Evolutionary conservation across 1,140 invertebrate genomes (phyloP), one percentile per base, ranked within the genome.

Genomic region (Bombyx mandarina): DNA sequence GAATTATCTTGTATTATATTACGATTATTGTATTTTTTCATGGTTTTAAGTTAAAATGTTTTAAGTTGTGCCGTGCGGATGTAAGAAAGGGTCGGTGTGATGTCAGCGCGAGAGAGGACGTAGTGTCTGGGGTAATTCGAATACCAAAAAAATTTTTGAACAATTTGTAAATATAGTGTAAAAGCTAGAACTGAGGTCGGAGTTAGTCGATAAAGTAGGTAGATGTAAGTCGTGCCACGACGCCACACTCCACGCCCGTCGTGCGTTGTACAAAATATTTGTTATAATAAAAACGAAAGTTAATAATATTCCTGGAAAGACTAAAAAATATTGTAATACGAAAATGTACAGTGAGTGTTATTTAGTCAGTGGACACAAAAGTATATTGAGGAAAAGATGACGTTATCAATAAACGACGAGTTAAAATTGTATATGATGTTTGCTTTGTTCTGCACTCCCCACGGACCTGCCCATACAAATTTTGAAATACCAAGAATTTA

Each of bases 341-440:
- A 83, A 82, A 83, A 79, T 86, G 82, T 87, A 86, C 82, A 87
- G 84, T 85, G 82, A 83, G 82, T 87, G 82, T 87, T 87, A 86
- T 82, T 79, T 87, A 87, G 84, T 83, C 82, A 84, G 75, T 85
- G 82, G 81, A 84, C 82, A 86, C 82, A 83, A 86, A 82, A 78
- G 65, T 86, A 87, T 87, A 87, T 87, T 82, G 81, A 83, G 81
- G 67, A 79, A 74, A 77, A 83, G 68, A 79, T 79, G 74, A 85
- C 82, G 77, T 84, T 87, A 84, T 82, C 75, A 87, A 84, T 85
- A 87, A 87, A 85, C 78, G 77, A 82, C 76, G 79, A 76, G 83
- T 86, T 86, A 82, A 84, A 82, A 83, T 77, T 81, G 69, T 78
- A 81, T 68, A 61, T 79, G 77, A 67, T 83, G 79, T 86, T 86